Evolutionary conservation across 2,113 vertebrate species (phyloP).

Genomic region (Eublepharis macularius): DNA sequence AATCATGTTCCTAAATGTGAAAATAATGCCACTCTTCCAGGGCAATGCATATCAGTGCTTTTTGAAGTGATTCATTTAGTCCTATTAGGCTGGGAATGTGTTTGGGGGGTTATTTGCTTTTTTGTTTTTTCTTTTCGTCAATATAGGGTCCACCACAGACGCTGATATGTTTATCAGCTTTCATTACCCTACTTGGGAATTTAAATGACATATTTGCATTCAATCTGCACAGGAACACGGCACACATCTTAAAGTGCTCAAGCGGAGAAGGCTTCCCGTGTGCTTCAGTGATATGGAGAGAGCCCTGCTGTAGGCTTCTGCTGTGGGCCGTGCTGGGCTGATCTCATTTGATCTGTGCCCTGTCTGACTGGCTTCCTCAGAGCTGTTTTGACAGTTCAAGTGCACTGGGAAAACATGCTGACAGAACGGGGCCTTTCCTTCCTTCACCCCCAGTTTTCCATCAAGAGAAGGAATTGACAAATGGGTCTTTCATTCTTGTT

Average conservation of each 20-base stretch:
- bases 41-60: slow-evolving; percentile 41
- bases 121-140: slow-evolving; percentile 52
- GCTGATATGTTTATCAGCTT: slow-evolving; percentile 71
- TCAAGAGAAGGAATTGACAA: slow-evolving; percentile 63
- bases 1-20: slow-evolving; percentile 51
- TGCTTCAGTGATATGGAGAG: slow-evolving; percentile 16
- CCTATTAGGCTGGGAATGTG: slow-evolving; percentile 58
- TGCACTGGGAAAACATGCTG: slow-evolving; percentile 57
- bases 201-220: slow-evolving; percentile 69
- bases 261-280: not conserved
- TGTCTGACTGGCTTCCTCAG: slow-evolving; percentile 45
- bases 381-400: slow-evolving; percentile 55
- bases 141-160: slow-evolving; percentile 54
- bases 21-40: slow-evolving; percentile 38
- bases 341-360: slow-evolving; percentile 35
- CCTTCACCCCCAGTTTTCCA: slow-evolving; percentile 58
- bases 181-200: slow-evolving; percentile 68
- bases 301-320: not conserved
- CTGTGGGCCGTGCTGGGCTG: slow-evolving; percentile 1
- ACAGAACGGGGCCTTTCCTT: slow-evolving; percentile 48
- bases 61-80: slow-evolving; percentile 60
- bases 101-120: slow-evolving; percentile 18
- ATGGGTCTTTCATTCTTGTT: slow-evolving; percentile 63
- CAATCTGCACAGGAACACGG: slow-evolving; percentile 51
- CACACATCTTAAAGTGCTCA: slow-evolving; percentile 54